These are phyloP conservation scores for Phoenoteleia sp. DNA, from an alignment of 2,888 invertebrate species.

Conservation along the genomic window DNA sequence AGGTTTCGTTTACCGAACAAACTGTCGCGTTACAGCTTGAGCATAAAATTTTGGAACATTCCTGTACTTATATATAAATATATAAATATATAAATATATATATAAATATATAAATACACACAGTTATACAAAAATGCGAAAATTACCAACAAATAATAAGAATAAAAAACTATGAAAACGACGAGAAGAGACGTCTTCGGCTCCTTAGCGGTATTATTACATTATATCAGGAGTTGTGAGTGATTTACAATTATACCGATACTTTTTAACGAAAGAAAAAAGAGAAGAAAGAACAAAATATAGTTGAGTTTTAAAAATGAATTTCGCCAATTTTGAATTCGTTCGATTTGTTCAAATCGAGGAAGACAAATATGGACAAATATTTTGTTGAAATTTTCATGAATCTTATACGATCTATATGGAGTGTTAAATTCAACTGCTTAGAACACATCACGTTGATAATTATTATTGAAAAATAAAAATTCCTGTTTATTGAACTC, in stretches of 20 bases:
- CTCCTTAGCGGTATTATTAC: slow-evolving; percentile 68
- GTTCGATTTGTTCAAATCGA: slow-evolving; percentile 65
- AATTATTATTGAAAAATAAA: slow-evolving; percentile 72
- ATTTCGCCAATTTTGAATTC: slow-evolving; percentile 65
- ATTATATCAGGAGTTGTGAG: slow-evolving; percentile 70
- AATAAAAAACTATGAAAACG: slow-evolving; percentile 38
- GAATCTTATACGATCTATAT: slow-evolving; percentile 72
- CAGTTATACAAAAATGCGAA: slow-evolving; percentile 62
- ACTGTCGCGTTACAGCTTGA: slow-evolving; percentile 33
- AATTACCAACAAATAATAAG: slow-evolving; percentile 40
- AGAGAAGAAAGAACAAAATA: slow-evolving; percentile 50
- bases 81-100: slow-evolving; percentile 65
- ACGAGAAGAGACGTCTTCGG: slow-evolving; percentile 50
- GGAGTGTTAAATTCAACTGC: slow-evolving; percentile 72
- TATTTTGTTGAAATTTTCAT: slow-evolving; percentile 72
- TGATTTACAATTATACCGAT: slow-evolving; percentile 69
- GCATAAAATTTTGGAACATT: slow-evolving; percentile 61
- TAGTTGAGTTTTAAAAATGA: slow-evolving; percentile 59
- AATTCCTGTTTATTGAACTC: slow-evolving; percentile 72
- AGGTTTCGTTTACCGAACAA: slow-evolving; percentile 21
- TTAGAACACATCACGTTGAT: slow-evolving; percentile 72
- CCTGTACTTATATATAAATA: slow-evolving; percentile 69
- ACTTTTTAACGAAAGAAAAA: slow-evolving; percentile 57
- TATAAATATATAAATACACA: slow-evolving; percentile 69
- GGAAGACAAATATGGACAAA: slow-evolving; percentile 64